phyloP scores from a whole-genome alignment of 2,113 vertebrate genomes.

The Ascaphus truei region DNA sequence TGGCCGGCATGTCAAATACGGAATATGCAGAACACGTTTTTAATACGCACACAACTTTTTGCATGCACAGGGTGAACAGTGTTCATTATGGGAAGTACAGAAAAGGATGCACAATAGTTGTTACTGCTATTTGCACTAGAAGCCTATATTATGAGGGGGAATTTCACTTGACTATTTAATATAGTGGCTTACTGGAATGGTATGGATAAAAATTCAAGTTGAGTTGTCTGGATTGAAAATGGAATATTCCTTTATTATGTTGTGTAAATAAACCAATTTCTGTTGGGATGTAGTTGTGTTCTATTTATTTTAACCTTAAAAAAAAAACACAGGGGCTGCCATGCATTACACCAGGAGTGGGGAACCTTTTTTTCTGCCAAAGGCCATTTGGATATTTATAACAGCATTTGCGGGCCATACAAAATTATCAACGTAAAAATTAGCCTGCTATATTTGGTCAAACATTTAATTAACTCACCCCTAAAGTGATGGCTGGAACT shows the following conservation, averaged over 20 bases:
- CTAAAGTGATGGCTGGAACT: too few relatives aligned
- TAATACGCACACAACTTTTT: background rate
- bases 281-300: too few relatives aligned
- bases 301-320: too few relatives aligned
- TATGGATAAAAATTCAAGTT: background rate
- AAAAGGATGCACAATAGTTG: background rate
- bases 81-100: background rate
- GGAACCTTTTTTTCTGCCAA: too few relatives aligned
- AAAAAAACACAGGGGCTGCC: too few relatives aligned
- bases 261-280: conserved; percentile 31
- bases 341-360: too few relatives aligned
- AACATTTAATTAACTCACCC: too few relatives aligned
- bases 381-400: too few relatives aligned
- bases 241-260: conserved; percentile 3
- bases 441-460: too few relatives aligned
- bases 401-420: too few relatives aligned
- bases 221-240: background rate
- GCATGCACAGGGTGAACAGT: background rate
- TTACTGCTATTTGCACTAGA: background rate
- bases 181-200: background rate
- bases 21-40: background rate
- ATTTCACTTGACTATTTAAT: background rate
- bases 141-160: too few relatives aligned
- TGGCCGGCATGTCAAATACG: background rate
- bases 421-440: too few relatives aligned